These are phyloP conservation scores for Eristalis intricaria DNA, from an alignment of 2,888 invertebrate species.

Conservation along the genomic window DNA sequence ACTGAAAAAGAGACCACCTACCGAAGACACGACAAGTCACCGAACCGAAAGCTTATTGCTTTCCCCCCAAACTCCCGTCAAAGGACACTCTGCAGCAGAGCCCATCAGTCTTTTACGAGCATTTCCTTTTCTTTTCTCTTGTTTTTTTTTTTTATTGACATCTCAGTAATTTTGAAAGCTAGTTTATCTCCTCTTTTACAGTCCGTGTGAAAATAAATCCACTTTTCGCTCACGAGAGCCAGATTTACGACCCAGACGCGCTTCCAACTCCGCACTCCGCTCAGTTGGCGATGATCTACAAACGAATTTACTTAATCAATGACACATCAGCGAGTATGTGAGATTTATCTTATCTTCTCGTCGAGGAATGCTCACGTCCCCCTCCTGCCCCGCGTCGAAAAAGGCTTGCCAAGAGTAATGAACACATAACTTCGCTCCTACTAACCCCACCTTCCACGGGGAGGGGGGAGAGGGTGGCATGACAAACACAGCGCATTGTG, in stretches of 20 bases:
- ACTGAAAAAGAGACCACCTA: no score
- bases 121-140: not conserved
- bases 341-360: not conserved
- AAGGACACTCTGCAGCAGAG: not conserved
- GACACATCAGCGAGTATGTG: conserved; percentile 34
- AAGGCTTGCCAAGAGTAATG: conserved; percentile 54
- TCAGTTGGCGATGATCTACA: not conserved
- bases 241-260: not conserved
- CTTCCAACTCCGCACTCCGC: not conserved
- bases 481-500: conserved; percentile 9
- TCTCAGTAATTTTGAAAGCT: not conserved
- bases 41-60: no score
- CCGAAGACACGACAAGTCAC: no score
- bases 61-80: no score
- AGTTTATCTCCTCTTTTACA: not conserved
- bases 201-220: not conserved
- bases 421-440: conserved; percentile 50
- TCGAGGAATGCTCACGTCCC: not conserved
- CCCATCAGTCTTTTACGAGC: not conserved
- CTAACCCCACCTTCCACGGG: not conserved
- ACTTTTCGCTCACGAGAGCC: not conserved
- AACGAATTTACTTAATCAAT: conserved; percentile 46
- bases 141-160: not conserved
- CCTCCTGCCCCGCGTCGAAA: not conserved
- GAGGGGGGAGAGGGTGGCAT: not conserved